Base-by-base conservation (phyloP, 1,140 invertebrate species). In the Orius insidiosus region DNA sequence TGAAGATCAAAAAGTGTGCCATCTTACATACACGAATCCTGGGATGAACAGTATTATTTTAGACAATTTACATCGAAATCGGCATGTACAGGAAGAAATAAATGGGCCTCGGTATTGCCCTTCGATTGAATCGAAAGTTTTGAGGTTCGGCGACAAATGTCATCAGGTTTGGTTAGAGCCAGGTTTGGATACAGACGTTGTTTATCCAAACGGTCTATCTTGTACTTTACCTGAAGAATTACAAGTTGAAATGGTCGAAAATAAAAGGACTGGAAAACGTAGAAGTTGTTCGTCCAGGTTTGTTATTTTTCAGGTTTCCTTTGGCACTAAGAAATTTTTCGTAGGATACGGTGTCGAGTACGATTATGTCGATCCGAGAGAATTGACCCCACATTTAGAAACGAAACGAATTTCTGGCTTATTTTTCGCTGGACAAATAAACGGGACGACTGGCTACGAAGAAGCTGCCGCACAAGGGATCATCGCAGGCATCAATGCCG, bases 401-500 rank as follows among this genome's bases (percentile, higher is more conserved):
- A n/a, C n/a, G n/a, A n/a, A n/a, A n/a, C n/a, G n/a, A n/a, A n/a
- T n/a, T n/a, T n/a, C n/a, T n/a, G n/a, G n/a, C n/a, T n/a, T n/a
- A n/a, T n/a, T n/a, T n/a, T n/a, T n/a, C n/a, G n/a, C n/a, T n/a
- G n/a, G n/a, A n/a, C n/a, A n/a, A n/a, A n/a, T n/a, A n/a, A n/a
- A n/a, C n/a, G n/a, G n/a, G n/a, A 95, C 90, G 6, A 95, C 90
- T 3, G 90, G 90, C 0, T 96, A 96, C 63, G 90, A 96, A 68
- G 90, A 96, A 64, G 90, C 89, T 30, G 90, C 87, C 3, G 81
- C 85, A 3, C 90, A 95, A 68, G 90, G 90, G 32, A 70, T 95
- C 32, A 56, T 94, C 32, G 92, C 89, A 16, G 90, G 88, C 8
- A 76, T 81, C 8, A 92, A 93, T 68, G 85, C 85, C 33, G 84